Evolutionary conservation across 2,797 vertebrate genomes (phyloP).

Genomic region (Knipowitschia caucasica): DNA sequence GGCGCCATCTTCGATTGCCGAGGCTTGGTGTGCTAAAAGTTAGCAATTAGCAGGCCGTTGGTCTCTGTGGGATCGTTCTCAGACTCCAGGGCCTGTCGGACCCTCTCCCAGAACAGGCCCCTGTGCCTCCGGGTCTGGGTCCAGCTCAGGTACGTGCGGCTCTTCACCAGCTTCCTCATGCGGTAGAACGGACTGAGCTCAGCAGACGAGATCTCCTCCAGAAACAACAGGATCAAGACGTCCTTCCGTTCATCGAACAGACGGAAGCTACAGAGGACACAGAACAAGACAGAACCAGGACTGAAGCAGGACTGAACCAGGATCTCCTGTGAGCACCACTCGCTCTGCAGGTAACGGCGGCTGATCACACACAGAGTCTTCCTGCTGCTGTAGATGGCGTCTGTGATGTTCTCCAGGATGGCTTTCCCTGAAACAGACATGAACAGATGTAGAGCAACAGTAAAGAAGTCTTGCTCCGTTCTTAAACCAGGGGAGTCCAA

Average conservation of each 20-base stretch:
- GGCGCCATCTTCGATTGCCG: too few relatives aligned
- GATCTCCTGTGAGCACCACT: too few relatives aligned
- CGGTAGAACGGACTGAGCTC: conserved; percentile 13
- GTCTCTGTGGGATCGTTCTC: too few relatives aligned
- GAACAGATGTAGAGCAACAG: too few relatives aligned
- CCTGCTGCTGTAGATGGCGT: neutral
- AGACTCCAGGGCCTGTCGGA: conserved; percentile 51
- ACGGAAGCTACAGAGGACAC: conserved; percentile 27
- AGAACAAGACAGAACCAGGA: too few relatives aligned
- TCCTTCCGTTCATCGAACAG: conserved; percentile 55
- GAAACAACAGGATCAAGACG: conserved; percentile 54
- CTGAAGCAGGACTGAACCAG: too few relatives aligned
- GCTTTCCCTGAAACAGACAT: neutral
- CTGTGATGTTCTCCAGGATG: neutral
- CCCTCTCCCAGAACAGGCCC: conserved; percentile 73
- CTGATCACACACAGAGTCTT: too few relatives aligned
- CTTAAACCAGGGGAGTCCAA: too few relatives aligned
- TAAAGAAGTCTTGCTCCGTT: too few relatives aligned
- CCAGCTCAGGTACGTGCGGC: conserved; percentile 73
- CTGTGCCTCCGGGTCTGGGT: conserved; percentile 42
- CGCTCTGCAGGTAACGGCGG: too few relatives aligned
- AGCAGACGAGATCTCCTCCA: conserved; percentile 47
- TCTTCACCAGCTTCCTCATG: conserved; percentile 73
- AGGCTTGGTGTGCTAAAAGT: too few relatives aligned
- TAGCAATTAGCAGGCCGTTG: too few relatives aligned